Base-by-base conservation (phyloP, 2,797 vertebrate species). In the Paguma larvata region DNA sequence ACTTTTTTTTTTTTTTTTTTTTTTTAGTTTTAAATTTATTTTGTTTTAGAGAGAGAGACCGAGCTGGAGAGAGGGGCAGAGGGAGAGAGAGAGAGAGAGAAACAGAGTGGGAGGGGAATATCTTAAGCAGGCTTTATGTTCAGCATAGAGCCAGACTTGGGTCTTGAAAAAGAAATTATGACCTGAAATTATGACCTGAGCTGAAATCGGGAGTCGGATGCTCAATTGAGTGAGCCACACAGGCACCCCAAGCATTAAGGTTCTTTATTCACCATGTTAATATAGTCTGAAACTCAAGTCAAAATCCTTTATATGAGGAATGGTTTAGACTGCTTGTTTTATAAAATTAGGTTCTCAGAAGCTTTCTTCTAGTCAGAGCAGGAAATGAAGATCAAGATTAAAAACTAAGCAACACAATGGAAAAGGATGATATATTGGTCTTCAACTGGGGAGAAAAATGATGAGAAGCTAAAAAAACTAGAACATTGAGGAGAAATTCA, bases 251-350 rank as follows among this genome's bases (percentile, higher is more conserved):
- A 73, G 44, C 25, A 23, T 63, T 87, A 19, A 87, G 75, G 27
- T 92, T 62, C 27, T 89, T 70, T 63, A 53, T 89, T 85, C 44
- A 85, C 63, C 15, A 38, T 56, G 48, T 73, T 93, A 90, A 67
- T 90, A 11, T n/a, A 21, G 44, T 65, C 46, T 85, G 5, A 84
- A 89, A 53, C 59, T 21, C 63, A 79, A 46, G 11, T 86, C 32
- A 78, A 78, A 92, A 68, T 91, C 16, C 62, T 77, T 83, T 83
- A 85, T 91, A n/a, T 83, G 10, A n/a, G 56, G 41, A 95, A 75
- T 73, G n/a, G 5, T 95, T 93, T 83, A 85, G 38, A 91, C 80
- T 48, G 19, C 19, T 79, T 70, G 5, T 87, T 95, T 85, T 63
- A n/a, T 84, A n/a, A 92, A 62, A 80, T 68, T 72, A 85, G 41